phyloP scores from a whole-genome alignment of 2,797 vertebrate species.

The Lates japonicus region DNA sequence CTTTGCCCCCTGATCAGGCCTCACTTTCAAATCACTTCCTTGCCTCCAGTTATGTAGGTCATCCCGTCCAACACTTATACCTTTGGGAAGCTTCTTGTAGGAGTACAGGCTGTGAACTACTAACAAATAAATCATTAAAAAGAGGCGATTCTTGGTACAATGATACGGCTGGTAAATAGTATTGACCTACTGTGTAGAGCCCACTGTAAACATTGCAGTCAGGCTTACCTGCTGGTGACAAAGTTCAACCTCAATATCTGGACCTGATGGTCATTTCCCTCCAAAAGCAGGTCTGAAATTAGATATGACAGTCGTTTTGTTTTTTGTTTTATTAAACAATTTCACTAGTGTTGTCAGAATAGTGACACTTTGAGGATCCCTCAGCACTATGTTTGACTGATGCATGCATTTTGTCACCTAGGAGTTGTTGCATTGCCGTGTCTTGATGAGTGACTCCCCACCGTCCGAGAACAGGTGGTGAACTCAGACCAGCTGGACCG shows the following conservation, averaged over 20 bases:
- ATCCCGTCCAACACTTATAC: neutral
- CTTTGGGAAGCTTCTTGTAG: neutral
- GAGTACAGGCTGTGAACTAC: neutral
- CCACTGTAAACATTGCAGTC: constrained; percentile 69
- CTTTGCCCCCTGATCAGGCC: constrained; percentile 1
- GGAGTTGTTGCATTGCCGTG: constrained; percentile 93
- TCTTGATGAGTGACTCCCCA: constrained; percentile 90
- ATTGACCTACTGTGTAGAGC: constrained; percentile 45
- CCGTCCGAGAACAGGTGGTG: constrained; percentile 91
- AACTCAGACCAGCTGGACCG: constrained; percentile 93
- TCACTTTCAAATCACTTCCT: constrained; percentile 21
- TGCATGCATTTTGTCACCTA: constrained; percentile 82
- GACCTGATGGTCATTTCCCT: constrained; percentile 87
- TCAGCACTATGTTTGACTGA: neutral
- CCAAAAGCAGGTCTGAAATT: constrained; percentile 93
- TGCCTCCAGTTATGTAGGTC: neutral
- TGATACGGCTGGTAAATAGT: constrained; percentile 51
- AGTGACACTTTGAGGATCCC: neutral
- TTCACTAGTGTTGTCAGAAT: neutral
- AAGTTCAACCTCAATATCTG: constrained; percentile 88
- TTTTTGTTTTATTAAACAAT: neutral
- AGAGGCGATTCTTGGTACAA: constrained; percentile 14
- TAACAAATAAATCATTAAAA: constrained; percentile 9
- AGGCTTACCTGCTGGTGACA: constrained; percentile 90
- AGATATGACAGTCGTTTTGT: neutral